These are phyloP conservation scores for Nesometra sesokonis DNA, from an alignment of 35 echinoderm and acorn worm genomes.

Conservation along the genomic window DNA sequence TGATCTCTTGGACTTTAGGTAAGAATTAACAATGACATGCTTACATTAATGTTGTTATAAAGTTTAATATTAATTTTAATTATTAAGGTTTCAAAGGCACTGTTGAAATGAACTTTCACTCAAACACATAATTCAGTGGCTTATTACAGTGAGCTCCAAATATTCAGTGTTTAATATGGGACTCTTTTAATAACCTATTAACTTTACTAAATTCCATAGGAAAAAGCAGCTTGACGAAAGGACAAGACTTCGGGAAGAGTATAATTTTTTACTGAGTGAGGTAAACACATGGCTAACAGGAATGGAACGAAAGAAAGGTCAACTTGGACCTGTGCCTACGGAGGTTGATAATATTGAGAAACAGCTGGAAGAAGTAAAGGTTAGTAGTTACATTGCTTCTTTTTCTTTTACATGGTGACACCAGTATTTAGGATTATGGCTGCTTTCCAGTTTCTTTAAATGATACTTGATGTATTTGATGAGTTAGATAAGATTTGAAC, in stretches of 20 bases:
- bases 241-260: constrained; percentile 54
- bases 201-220: constrained; percentile 6
- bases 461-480: too few relatives aligned
- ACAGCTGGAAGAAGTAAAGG: constrained; percentile 95
- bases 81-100: too few relatives aligned
- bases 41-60: background rate
- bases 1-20: constrained; percentile 82
- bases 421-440: too few relatives aligned
- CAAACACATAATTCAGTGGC: too few relatives aligned
- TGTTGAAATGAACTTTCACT: too few relatives aligned
- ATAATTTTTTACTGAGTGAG: constrained; percentile 71
- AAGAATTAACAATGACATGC: background rate
- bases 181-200: too few relatives aligned
- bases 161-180: too few relatives aligned
- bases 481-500: too few relatives aligned
- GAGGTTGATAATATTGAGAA: constrained; percentile 68
- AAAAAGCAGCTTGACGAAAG: constrained; percentile 70
- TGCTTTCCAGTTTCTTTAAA: too few relatives aligned
- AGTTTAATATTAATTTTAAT: too few relatives aligned
- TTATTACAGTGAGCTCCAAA: too few relatives aligned
- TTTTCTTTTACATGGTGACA: too few relatives aligned
- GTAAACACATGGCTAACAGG: constrained; percentile 70
- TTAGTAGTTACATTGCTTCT: background rate
- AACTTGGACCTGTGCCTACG: constrained; percentile 59
- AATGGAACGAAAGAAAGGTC: constrained; percentile 54